Base-by-base conservation (phyloP, 2,797 vertebrate genomes). In the Coccyzus lansbergi region DNA sequence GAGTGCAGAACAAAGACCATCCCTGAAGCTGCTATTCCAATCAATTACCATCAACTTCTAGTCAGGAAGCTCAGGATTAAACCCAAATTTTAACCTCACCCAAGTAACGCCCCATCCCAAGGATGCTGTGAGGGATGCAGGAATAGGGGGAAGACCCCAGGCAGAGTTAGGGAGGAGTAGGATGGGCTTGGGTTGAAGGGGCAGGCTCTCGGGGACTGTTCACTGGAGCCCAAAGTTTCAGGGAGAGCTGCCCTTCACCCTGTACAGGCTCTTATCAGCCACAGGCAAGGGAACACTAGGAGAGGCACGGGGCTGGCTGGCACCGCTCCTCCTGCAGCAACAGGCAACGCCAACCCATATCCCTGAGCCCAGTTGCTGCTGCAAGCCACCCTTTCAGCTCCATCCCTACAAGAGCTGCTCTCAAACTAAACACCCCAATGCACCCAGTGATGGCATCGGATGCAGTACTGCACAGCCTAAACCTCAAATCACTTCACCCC, bases 221-320 rank as follows among this genome's bases (percentile, higher is more conserved):
- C 9, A 2, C 26, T 11, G 58, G 38, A 48, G 16, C 46, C 17
- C 49, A 20, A 44, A 2, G 36, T 55, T 44, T 44, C 42, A 44
- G 42, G 42, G 16, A 29, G 31, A 74, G 55, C 19, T 6, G 2
- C 53, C 38, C 46, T n/a, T 36, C 67, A n/a, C 28, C 22, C 68
- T 48, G 46, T 33, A 11, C 2, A 1, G 46, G 58, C 15, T 90
- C 46, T 48, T 10, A 51, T 5, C 24, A 49, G 67, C 52, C 67
- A 28, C 0, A 5, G 38, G 46, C 15, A 24, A 13, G 26, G 33
- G 18, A 60, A 21, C 0, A 1, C 28, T 1, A 2, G 74, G 31
- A 68, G 28, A 55, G 31, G 40, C 5, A 3, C 2, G 1, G 34
- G 42, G 14, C 48, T 2, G 0, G 38, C 26, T 21, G 25, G 62